phyloP scores from a whole-genome alignment of 2,888 invertebrate genomes.

The Bursaphelenchus okinawaensis region DNA sequence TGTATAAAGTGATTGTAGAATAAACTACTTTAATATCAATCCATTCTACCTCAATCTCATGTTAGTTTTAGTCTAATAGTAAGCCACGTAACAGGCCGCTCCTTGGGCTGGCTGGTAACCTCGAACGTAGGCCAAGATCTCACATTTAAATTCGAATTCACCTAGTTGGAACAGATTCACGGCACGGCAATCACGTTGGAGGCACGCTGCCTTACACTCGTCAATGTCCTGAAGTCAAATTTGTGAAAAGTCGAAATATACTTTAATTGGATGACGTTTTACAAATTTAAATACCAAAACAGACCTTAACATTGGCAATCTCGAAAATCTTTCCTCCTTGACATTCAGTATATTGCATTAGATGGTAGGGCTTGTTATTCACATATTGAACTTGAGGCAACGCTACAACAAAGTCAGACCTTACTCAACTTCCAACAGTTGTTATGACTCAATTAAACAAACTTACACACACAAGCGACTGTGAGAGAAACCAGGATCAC shows the following conservation, averaged over 20 bases:
- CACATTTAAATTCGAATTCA: conserved; percentile 48
- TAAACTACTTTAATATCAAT: too few relatives aligned
- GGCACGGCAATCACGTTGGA: conserved; percentile 50
- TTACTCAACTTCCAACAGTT: background rate
- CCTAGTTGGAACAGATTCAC: conserved; percentile 53
- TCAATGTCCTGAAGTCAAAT: conserved; percentile 47
- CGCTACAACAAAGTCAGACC: conserved; percentile 38
- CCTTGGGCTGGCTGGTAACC: conserved; percentile 40
- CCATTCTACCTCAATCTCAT: too few relatives aligned
- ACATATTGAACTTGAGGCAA: conserved; percentile 45
- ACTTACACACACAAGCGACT: conserved; percentile 8
- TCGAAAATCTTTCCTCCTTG: conserved; percentile 51
- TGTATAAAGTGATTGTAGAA: background rate
- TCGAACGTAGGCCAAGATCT: conserved; percentile 37
- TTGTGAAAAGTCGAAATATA: background rate
- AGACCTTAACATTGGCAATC: conserved; percentile 44
- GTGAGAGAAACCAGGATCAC: background rate
- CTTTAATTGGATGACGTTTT: background rate
- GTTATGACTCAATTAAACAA: too few relatives aligned
- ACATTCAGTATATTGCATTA: conserved; percentile 50
- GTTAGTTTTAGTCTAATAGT: conserved; percentile 16
- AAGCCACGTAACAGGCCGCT: conserved; percentile 49
- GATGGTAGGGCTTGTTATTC: conserved; percentile 43
- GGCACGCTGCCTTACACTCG: conserved; percentile 54
- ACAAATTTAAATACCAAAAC: background rate